A percentile compares a stretch with the other conserved stretches of the same genome.
Evolutionary conservation across 2,113 vertebrate genomes (phyloP).

Genomic region (Semicossyphus pulcher): DNA sequence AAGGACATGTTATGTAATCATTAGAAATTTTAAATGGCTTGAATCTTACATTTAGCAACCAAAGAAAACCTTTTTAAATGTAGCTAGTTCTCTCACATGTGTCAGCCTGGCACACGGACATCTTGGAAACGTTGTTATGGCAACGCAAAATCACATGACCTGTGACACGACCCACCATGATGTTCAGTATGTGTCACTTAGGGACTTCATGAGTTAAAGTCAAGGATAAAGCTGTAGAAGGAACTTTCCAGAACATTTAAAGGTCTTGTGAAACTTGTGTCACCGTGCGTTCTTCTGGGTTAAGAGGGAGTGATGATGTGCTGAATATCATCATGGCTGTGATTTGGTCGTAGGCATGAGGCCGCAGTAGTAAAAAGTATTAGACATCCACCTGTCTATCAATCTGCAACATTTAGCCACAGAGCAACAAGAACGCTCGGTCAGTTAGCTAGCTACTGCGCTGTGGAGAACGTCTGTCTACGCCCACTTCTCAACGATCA

Average conservation of each 20-base stretch:
- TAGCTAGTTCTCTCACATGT: not conserved
- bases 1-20: no score
- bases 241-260: not conserved
- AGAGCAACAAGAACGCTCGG: no score
- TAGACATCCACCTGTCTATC: no score
- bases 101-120: not conserved
- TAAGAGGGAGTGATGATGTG: no score
- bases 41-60: not conserved
- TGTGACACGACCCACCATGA: not conserved
- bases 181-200: not conserved
- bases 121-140: not conserved
- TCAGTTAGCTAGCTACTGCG: no score
- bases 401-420: no score
- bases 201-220: not conserved
- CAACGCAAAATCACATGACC: not conserved
- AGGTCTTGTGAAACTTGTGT: not conserved
- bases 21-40: no score
- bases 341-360: no score
- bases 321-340: no score
- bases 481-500: no score
- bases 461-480: no score
- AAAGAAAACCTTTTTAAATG: not conserved
- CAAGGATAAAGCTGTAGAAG: not conserved
- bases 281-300: not conserved
- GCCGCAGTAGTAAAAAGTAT: no score